Conservation (phyloP, 2,888 invertebrate genomes). For the Cosmorhoe ocellata region DNA sequence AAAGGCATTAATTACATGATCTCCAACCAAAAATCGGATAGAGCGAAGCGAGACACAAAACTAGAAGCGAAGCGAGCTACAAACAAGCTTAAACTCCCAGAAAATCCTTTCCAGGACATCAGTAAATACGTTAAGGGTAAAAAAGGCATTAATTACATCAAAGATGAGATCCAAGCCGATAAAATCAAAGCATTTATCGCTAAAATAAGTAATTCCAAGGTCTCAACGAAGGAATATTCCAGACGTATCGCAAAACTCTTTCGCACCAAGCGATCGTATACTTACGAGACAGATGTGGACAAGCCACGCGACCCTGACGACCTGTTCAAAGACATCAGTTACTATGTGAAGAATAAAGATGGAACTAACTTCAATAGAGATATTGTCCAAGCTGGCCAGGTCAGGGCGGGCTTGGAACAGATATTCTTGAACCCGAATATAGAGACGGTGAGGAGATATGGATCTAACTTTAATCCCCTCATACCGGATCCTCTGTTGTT, state of each 20-base stretch:
- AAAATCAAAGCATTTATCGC: conserved; percentile 40
- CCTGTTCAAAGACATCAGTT: conserved; percentile 58
- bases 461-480: conserved; percentile 59
- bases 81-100: conserved; percentile 33
- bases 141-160: conserved; percentile 35
- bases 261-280: conserved; percentile 35
- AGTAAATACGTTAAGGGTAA: conserved; percentile 39
- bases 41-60: no score
- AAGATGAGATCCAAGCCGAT: conserved; percentile 34
- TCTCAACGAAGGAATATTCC: conserved; percentile 4
- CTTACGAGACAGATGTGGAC: conserved; percentile 39
- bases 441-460: conserved; percentile 51
- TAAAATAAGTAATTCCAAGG: conserved; percentile 21
- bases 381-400: conserved; percentile 44
- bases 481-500: conserved; percentile 39
- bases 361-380: conserved; percentile 45
- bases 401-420: conserved; percentile 47
- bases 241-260: conserved; percentile 3
- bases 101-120: conserved; percentile 42
- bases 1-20: conserved; percentile 39
- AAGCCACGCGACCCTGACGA: conserved; percentile 43
- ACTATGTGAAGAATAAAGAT: conserved; percentile 55
- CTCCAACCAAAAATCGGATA: conserved; percentile 40
- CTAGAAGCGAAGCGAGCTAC: conserved; percentile 46
- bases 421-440: conserved; percentile 51